A percentile compares a stretch with the other conserved stretches of the same genome.
Evolutionary conservation across 1,140 invertebrate species (phyloP).

Genomic region (Halyomorpha halys): DNA sequence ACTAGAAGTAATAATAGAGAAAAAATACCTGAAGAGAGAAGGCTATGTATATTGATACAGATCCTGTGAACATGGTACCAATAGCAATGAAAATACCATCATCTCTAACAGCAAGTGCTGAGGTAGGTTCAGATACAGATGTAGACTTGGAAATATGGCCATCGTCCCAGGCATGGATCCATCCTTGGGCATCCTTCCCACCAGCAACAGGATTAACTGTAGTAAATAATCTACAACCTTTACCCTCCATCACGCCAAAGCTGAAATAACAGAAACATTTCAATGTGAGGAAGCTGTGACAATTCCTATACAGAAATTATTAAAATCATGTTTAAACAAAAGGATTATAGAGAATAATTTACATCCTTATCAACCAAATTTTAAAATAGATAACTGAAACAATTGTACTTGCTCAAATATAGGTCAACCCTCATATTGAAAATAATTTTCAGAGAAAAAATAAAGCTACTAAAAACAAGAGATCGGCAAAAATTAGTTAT

Average conservation of each 20-base stretch:
- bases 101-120: slow-evolving; percentile 76
- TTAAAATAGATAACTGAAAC: too few species aligned
- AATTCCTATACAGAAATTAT: too few species aligned
- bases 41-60: slow-evolving; percentile 78
- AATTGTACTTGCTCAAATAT: too few species aligned
- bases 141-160: slow-evolving; percentile 45
- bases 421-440: too few species aligned
- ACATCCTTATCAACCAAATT: too few species aligned
- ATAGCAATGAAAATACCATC: slow-evolving; percentile 85
- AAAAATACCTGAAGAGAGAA: slow-evolving; percentile 75
- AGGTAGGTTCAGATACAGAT: slow-evolving; percentile 61
- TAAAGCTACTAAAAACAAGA: too few species aligned
- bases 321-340: too few species aligned
- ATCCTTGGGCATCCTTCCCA: slow-evolving; percentile 48
- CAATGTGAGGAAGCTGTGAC: too few species aligned
- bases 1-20: not conserved
- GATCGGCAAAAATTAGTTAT: too few species aligned
- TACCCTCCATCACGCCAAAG: slow-evolving; percentile 54
- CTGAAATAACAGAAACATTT: slow-evolving; percentile 38
- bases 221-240: slow-evolving; percentile 61
- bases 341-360: too few species aligned
- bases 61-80: slow-evolving; percentile 85
- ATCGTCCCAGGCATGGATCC: slow-evolving; percentile 55
- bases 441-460: too few species aligned
- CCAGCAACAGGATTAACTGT: slow-evolving; percentile 62